Evolutionary conservation across 1,140 invertebrate species (phyloP), one percentile per base, ranked within the genome.

Genomic region (Philaenus spumarius): DNA sequence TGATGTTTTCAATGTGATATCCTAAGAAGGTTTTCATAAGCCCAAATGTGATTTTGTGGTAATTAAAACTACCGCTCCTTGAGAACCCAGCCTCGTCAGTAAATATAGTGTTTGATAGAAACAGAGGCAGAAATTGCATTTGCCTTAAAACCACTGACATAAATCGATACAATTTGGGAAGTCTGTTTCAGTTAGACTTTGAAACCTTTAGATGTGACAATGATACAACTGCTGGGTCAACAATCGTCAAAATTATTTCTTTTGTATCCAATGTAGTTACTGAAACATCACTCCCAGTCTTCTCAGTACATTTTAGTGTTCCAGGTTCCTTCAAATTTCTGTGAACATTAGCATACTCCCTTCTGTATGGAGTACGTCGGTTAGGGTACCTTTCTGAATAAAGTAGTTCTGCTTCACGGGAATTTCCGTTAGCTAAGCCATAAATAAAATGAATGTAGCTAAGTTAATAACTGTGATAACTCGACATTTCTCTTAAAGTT

Each of bases 341-440:
- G 7, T 45, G 42, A 45, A 9, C 42, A 17, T 19, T 45, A n/a
- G 17, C 42, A 45, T n/a, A 45, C 12, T n/a, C 42, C 19, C 19
- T 45, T 19, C 42, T 45, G 19, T 19, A 45, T 6, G 42, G 42
- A 45, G 19, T 7, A 11, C 42, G 42, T 45, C 42, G 42, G 42
- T 45, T 45, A 19, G 42, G 42, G 17, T n/a, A 11, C 42, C 42
- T 45, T 11, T 9, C 7, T 9, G 42, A 12, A 19, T 45, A 45
- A 45, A 45, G 42, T 7, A 9, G 42, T n/a, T 19, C 12, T 45
- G 7, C 17, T 19, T 45, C 42, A 19, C 17, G 42, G 7, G 42
- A 17, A 45, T 45, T 45, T 19, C 42, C 42, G 19, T 45, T 45
- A 45, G 42, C 42, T 45, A 45, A 45, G 42, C 42, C 42, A 45